Evolutionary conservation across 2,113 vertebrate species (phyloP).

Genomic region (Benthochromis sp.): DNA sequence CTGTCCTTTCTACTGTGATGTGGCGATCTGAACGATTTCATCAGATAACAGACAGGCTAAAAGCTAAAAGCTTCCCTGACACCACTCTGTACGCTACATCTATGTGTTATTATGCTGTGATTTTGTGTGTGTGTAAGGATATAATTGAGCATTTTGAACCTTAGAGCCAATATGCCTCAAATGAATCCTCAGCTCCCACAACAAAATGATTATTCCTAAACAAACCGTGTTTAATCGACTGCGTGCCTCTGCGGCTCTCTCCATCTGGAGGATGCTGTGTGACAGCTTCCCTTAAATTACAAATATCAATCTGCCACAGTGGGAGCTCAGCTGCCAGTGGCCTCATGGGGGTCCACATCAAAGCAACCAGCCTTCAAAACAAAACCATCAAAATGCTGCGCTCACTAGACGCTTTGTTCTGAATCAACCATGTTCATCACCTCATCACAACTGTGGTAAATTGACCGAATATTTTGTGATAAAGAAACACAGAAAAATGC

Average conservation of each 20-base stretch:
- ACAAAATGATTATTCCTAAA: constrained; percentile 69
- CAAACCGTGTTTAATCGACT: constrained; percentile 68
- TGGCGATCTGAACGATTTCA: neutral
- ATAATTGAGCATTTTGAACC: constrained; percentile 52
- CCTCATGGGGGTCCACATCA: constrained; percentile 62
- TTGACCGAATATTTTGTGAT: neutral
- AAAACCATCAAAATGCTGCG: constrained; percentile 50
- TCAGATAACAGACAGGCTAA: neutral
- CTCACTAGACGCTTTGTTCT: neutral
- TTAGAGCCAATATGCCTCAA: constrained; percentile 44
- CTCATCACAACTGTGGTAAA: neutral
- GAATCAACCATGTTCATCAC: neutral
- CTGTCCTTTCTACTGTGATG: constrained; percentile 23
- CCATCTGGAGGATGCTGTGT: constrained; percentile 66
- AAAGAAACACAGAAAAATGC: neutral
- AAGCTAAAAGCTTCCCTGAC: neutral
- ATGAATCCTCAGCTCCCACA: constrained; percentile 54
- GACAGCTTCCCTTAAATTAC: constrained; percentile 70
- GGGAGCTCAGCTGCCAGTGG: constrained; percentile 62
- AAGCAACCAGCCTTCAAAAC: constrained; percentile 55
- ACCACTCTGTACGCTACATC: neutral
- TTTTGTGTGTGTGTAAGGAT: neutral
- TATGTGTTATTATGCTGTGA: constrained; percentile 8
- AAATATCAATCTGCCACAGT: constrained; percentile 72
- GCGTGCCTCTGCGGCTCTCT: constrained; percentile 51